These are phyloP conservation scores for Chydorus sphaericus DNA, from an alignment of 2,888 invertebrate species.

Conservation along the genomic window DNA sequence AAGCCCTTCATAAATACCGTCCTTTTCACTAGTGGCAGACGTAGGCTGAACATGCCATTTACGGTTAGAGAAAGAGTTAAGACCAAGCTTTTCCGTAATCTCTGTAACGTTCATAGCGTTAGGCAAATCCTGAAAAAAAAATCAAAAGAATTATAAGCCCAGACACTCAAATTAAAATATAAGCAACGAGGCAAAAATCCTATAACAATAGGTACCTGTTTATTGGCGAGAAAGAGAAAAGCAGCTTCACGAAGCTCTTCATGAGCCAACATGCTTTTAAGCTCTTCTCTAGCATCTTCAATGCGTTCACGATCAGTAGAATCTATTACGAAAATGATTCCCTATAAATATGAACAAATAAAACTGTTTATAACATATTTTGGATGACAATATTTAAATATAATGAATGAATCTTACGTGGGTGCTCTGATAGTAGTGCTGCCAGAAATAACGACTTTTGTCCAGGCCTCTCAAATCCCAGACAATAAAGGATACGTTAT, in stretches of 20 bases:
- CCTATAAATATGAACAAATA: constrained; percentile 38
- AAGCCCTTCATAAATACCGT: constrained; percentile 96
- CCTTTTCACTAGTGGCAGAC: constrained; percentile 97
- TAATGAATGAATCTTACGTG: constrained; percentile 44
- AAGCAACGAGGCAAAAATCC: constrained; percentile 15
- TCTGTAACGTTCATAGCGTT: constrained; percentile 99
- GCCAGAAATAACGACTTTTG: constrained; percentile 94
- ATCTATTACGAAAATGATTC: constrained; percentile 99
- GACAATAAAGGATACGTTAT: constrained; percentile 96
- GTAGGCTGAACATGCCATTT: constrained; percentile 96
- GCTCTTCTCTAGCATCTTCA: constrained; percentile 94
- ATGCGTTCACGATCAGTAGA: constrained; percentile 99
- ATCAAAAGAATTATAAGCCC: background rate
- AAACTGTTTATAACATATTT: no score
- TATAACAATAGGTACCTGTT: no score
- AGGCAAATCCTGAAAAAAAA: constrained; percentile 74
- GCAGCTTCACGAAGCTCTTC: constrained; percentile 99
- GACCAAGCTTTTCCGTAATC: constrained; percentile 96
- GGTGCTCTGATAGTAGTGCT: constrained; percentile 97
- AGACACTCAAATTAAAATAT: background rate
- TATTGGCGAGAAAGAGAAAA: constrained; percentile 97
- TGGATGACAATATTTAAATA: background rate
- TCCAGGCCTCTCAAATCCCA: constrained; percentile 98
- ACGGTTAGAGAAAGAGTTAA: constrained; percentile 94
- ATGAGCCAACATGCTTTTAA: constrained; percentile 98